A percentile compares a stretch with the other conserved stretches of the same genome.
Conservation (phyloP, 2,888 invertebrate genomes). For the Neelides folsomi region DNA sequence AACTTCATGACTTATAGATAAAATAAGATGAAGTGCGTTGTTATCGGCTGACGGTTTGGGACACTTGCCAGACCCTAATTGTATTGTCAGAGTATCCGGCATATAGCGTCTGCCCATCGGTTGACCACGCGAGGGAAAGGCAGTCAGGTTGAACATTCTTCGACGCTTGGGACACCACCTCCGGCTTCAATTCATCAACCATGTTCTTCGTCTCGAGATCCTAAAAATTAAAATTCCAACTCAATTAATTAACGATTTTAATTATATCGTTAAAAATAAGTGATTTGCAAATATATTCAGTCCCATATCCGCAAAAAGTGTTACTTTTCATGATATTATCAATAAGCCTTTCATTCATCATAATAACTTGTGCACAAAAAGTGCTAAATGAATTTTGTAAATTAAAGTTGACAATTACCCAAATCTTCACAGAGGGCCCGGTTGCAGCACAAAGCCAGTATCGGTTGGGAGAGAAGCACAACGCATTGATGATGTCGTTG, state of each 20-base stretch:
- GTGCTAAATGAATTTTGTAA: too few species aligned
- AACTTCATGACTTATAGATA: too few species aligned
- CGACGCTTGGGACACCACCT: conserved; percentile 52
- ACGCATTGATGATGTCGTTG: conserved; percentile 92
- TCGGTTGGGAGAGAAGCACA: conserved; percentile 98
- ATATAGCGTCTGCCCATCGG: conserved; percentile 96
- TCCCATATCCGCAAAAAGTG: conserved; percentile 23
- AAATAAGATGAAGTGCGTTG: too few species aligned
- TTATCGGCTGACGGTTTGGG: conserved; percentile 22
- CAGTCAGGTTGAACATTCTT: conserved; percentile 92
- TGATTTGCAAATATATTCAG: conserved; percentile 6
- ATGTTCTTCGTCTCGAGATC: conserved; percentile 99
- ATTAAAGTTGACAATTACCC: conserved; percentile 57
- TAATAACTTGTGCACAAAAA: conserved; percentile 5
- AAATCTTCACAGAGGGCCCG: conserved; percentile 95
- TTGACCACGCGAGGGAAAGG: conserved; percentile 94
- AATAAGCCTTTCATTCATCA: conserved; percentile 7
- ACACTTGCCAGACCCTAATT: conserved; percentile 96
- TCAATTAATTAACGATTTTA: background rate
- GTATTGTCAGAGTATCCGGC: conserved; percentile 97
- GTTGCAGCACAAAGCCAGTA: conserved; percentile 99
- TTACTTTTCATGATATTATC: background rate
- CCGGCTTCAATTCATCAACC: conserved; percentile 96
- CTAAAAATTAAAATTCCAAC: conserved; percentile 42
- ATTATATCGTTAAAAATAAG: background rate